A percentile compares a stretch with the other conserved stretches of the same genome.
These are phyloP conservation scores for Butorides virescens DNA, from an alignment of 2,113 vertebrate species.

Conservation along the genomic window DNA sequence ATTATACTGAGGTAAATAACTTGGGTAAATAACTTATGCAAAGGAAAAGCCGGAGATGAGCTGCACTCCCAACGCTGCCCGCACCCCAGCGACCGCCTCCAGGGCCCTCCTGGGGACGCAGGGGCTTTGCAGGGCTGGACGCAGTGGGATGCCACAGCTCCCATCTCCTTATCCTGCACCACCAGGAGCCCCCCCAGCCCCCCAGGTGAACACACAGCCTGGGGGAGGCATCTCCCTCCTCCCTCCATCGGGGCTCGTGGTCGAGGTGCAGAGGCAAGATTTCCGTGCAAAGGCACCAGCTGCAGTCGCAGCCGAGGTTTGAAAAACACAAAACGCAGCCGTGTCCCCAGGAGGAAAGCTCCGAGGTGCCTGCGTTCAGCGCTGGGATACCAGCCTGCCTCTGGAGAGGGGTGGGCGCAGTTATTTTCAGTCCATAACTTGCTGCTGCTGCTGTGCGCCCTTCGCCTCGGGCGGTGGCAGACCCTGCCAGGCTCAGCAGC, in stretches of 20 bases:
- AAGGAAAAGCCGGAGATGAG: neutral
- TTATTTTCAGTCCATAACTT: neutral
- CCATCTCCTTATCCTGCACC: rapidly evolving
- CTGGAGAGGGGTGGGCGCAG: neutral
- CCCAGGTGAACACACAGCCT: rapidly evolving
- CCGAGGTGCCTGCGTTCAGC: neutral
- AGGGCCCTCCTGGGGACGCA: neutral
- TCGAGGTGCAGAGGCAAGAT: neutral
- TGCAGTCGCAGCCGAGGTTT: neutral
- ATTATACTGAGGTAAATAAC: neutral
- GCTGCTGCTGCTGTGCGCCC: neutral
- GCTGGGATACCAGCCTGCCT: neutral
- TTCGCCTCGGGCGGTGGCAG: neutral
- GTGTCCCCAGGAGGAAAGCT: neutral
- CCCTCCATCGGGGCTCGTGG: neutral
- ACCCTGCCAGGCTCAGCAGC: neutral
- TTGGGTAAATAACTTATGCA: too few species aligned
- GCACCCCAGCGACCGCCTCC: neutral
- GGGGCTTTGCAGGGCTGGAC: neutral
- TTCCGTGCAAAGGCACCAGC: neutral
- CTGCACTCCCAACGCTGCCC: neutral
- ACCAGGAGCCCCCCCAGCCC: neutral
- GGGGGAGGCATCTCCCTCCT: neutral
- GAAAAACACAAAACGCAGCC: neutral
- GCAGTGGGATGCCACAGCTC: neutral